Conservation (phyloP, 2,888 invertebrate genomes). For the Physocephala rufipes region DNA sequence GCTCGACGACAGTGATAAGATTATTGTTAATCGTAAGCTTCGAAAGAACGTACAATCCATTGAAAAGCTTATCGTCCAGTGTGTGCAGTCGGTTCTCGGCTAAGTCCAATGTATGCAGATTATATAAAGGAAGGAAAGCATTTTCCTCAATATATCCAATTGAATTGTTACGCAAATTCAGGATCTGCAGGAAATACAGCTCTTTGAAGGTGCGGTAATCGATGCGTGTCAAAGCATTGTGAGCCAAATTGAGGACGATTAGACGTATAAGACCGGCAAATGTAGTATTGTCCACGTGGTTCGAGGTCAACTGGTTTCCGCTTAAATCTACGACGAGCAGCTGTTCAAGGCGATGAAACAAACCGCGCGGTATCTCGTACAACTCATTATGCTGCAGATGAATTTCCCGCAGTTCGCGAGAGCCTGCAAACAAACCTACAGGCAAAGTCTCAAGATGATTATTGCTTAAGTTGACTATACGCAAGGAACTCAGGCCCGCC, state of each 20-base stretch:
- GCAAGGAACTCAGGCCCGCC: conserved; percentile 79
- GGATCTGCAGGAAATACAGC: conserved; percentile 84
- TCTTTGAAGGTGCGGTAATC: conserved; percentile 88
- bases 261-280: conserved; percentile 85
- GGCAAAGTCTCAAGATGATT: conserved; percentile 85
- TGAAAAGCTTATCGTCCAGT: conserved; percentile 82
- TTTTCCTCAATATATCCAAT: conserved; percentile 89
- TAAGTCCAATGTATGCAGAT: conserved; percentile 87
- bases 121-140: conserved; percentile 86
- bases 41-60: conserved; percentile 83
- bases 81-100: conserved; percentile 87
- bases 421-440: conserved; percentile 82
- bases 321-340: conserved; percentile 85
- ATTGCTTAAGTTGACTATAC: conserved; percentile 86
- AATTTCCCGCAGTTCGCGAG: conserved; percentile 82
- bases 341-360: conserved; percentile 86
- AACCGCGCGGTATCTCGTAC: conserved; percentile 80
- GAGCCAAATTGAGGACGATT: conserved; percentile 84
- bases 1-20: conserved; percentile 79
- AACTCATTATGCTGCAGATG: conserved; percentile 87
- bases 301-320: conserved; percentile 84
- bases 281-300: conserved; percentile 86
- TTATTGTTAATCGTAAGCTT: conserved; percentile 88
- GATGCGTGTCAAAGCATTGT: conserved; percentile 83
- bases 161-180: conserved; percentile 85